Base-by-base conservation (phyloP, 2,888 invertebrate species). In the Eilema caniola region DNA sequence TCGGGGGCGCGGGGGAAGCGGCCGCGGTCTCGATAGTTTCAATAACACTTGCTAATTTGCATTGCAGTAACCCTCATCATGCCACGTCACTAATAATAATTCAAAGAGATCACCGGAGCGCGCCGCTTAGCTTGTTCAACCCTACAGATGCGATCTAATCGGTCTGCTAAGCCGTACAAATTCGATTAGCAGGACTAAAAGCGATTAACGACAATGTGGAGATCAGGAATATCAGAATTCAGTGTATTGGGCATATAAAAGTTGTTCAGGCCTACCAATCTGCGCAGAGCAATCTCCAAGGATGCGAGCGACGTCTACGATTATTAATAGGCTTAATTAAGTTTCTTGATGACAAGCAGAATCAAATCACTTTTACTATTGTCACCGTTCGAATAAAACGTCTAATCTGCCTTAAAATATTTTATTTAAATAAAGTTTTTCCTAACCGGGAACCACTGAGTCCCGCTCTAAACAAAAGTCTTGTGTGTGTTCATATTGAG, bases 91-190 rank as follows among this genome's bases (percentile, higher is more conserved):
- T 76, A 81, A 81, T 83, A 75, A 83, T 83, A 83, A 75, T 78
- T 83, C 81, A 82, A 81, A 80, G 82, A 79, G 85, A 78, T 77
- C 72, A 79, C 60, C 80, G 75, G 71, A 81, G 75, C 83, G 77
- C 74, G 70, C 37, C 72, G 75, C 79, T 75, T 70, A 75, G 77
- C 80, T 79, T 82, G 81, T 78, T 84, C 84, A 84, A 82, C 86
- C 87, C 85, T 84, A 78, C 85, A 81, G 83, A 84, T 83, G 80
- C 83, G 82, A 82, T 87, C 83, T 88, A 87, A 90, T 89, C 88
- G 87, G 83, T 83, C 85, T 85, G 87, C 86, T 88, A 88, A 88
- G 85, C 87, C 88, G 79, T 85, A 84, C 85, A 85, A 89, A 90
- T 90, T 89, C 87, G 88, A 91, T 91, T 90, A 90, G 82, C 77